Percentiles rank a stretch among this genome's conserved stretches.
These are phyloP conservation scores for Leptopilina drosophilae DNA, from an alignment of 2,888 invertebrate genomes.

Conservation along the genomic window DNA sequence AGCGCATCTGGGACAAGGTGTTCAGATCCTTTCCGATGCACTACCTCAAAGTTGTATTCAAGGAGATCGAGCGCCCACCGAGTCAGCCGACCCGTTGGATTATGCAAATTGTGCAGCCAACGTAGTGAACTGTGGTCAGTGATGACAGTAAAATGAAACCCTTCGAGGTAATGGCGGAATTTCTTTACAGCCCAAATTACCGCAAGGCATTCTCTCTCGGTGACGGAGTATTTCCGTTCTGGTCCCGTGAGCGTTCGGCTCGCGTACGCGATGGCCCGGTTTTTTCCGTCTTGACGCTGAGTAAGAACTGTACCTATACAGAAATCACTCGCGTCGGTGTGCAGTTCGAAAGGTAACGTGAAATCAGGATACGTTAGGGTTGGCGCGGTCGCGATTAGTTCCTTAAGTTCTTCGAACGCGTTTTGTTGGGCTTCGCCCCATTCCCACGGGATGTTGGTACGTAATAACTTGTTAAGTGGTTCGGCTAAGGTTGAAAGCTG, in stretches of 20 bases:
- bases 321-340: constrained; percentile 15
- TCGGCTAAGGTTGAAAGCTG: not conserved
- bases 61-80: constrained; percentile 58
- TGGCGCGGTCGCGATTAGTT: not conserved
- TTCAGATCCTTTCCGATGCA: constrained; percentile 46
- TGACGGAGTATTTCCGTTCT: constrained; percentile 45
- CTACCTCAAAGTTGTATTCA: constrained; percentile 47
- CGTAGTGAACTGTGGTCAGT: constrained; percentile 50
- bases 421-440: constrained; percentile 32
- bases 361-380: constrained; percentile 3
- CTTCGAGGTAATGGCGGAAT: constrained; percentile 53
- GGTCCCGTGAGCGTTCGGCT: constrained; percentile 41
- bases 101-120: constrained; percentile 49
- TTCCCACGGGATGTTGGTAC: not conserved
- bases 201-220: constrained; percentile 50
- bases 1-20: constrained; percentile 52
- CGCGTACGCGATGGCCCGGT: constrained; percentile 45
- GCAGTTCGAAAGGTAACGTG: not conserved
- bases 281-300: constrained; percentile 27
- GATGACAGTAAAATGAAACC: constrained; percentile 51
- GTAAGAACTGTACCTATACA: constrained; percentile 22
- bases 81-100: constrained; percentile 47
- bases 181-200: constrained; percentile 48
- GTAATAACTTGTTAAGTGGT: not conserved
- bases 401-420: not conserved